Percentiles rank a stretch among this genome's conserved stretches.
Evolutionary conservation across 2,888 invertebrate genomes (phyloP).

Genomic region (Tachina grossa): DNA sequence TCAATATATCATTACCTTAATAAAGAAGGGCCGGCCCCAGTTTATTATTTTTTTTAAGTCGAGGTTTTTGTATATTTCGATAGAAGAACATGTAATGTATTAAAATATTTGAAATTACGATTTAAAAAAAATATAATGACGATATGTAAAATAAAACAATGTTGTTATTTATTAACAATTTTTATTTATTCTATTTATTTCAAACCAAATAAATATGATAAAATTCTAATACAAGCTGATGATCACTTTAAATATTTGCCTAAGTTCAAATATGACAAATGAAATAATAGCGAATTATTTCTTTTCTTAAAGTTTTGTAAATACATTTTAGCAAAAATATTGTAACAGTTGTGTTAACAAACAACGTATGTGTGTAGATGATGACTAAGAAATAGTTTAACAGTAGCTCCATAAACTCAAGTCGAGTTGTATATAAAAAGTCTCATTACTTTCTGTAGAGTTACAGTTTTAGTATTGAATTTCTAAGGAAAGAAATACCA

Average conservation of each 20-base stretch:
- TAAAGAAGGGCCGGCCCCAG: no score
- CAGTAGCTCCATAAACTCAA: background rate
- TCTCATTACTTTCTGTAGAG: no score
- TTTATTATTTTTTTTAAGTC: no score
- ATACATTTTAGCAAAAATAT: conserved; percentile 15
- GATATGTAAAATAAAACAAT: background rate
- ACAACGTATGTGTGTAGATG: background rate
- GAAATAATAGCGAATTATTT: background rate
- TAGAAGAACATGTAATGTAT: no score
- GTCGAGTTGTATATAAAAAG: conserved; percentile 22
- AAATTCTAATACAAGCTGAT: background rate
- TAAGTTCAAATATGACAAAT: background rate
- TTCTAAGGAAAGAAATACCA: background rate
- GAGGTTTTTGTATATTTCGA: no score
- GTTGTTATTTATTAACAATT: background rate
- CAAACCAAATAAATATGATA: background rate
- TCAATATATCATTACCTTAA: no score
- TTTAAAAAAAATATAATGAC: no score
- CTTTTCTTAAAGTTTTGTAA: conserved; percentile 3
- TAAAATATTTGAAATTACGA: no score
- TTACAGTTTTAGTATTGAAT: conserved; percentile 3
- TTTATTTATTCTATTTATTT: background rate
- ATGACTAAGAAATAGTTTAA: background rate
- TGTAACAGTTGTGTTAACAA: conserved; percentile 44
- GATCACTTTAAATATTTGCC: conserved; percentile 18